phyloP scores from a whole-genome alignment of 2,797 vertebrate species.

The Enteromius fasciolatus region DNA sequence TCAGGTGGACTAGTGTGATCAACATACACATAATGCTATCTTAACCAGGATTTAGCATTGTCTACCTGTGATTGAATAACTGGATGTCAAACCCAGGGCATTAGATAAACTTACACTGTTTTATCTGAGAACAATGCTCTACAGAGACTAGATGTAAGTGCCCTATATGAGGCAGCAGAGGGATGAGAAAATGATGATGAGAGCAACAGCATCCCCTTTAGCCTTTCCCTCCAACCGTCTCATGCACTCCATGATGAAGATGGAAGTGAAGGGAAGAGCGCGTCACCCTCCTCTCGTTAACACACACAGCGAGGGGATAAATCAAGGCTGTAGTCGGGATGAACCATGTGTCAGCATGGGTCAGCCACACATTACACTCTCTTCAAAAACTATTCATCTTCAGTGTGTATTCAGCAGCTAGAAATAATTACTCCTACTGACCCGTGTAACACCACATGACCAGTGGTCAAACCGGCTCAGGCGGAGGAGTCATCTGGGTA shows the following conservation, averaged over 20 bases:
- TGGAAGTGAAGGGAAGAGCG: constrained; percentile 60
- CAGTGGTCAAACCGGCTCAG: constrained; percentile 82
- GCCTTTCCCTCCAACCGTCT: constrained; percentile 35
- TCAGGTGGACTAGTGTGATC: neutral
- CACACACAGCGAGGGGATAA: constrained; percentile 75
- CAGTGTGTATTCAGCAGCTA: constrained; percentile 83
- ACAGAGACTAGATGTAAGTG: constrained; percentile 1
- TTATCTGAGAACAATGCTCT: neutral
- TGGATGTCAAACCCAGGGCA: neutral
- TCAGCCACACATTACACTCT: constrained; percentile 91
- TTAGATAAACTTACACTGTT: neutral
- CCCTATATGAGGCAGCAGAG: neutral
- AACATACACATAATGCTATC: neutral
- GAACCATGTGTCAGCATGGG: constrained; percentile 84
- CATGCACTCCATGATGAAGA: constrained; percentile 51
- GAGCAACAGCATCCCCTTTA: constrained; percentile 45
- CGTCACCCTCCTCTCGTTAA: constrained; percentile 73
- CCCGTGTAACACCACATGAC: constrained; percentile 84
- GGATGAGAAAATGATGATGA: constrained; percentile 40
- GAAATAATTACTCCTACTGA: constrained; percentile 92
- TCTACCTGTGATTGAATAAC: neutral
- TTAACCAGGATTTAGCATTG: neutral
- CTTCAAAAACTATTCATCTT: constrained; percentile 96
- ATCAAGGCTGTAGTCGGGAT: constrained; percentile 90
- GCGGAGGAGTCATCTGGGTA: constrained; percentile 70